Conservation (phyloP, 1,140 invertebrate genomes). For the Camponotus pennsylvanicus region DNA sequence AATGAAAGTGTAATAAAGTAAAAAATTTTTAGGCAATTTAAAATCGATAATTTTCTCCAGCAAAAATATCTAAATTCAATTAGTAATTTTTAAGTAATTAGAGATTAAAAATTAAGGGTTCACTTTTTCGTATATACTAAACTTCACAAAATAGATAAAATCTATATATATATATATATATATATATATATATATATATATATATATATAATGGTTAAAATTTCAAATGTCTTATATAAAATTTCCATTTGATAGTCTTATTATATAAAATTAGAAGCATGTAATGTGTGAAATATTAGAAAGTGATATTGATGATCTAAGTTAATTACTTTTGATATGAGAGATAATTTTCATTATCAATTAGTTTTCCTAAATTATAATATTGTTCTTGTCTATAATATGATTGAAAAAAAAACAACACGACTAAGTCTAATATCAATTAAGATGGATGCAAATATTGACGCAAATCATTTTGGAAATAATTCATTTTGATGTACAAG, state of each 20-base stretch:
- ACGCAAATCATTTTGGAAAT: not conserved
- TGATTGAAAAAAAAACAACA: not conserved
- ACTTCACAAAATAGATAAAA: not conserved
- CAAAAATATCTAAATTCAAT: not conserved
- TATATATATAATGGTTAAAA: not conserved
- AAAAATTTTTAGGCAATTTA: not conserved
- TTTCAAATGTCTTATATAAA: not conserved
- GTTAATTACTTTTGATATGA: not conserved
- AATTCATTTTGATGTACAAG: constrained; percentile 10
- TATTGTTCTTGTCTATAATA: not conserved
- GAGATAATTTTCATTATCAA: not conserved
- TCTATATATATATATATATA: not conserved
- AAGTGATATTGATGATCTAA: not conserved
- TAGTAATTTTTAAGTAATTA: too few relatives aligned
- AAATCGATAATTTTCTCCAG: not conserved
- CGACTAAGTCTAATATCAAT: not conserved
- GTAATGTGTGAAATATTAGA: not conserved
- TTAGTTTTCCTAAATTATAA: not conserved
- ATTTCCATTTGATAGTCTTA: not conserved
- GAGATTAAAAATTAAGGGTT: too few relatives aligned
- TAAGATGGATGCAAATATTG: not conserved
- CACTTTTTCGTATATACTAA: too few relatives aligned
- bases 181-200: too few relatives aligned
- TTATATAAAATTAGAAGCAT: not conserved
- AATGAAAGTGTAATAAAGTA: not conserved